Evolutionary conservation across 2,797 vertebrate genomes (phyloP).

Genomic region (Megaceryle alcyon): DNA sequence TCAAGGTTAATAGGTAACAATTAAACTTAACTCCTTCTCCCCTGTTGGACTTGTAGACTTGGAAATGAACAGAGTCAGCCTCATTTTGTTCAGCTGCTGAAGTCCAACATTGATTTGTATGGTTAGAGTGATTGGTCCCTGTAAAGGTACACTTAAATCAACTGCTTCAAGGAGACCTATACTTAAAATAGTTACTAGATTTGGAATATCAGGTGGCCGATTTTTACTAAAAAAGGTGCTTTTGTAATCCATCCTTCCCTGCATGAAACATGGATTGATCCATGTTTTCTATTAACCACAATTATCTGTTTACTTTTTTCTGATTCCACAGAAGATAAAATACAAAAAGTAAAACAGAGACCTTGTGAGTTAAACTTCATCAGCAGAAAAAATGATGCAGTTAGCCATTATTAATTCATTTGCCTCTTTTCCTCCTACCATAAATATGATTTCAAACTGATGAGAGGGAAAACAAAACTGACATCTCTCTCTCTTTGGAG

Average conservation of each 20-base stretch:
- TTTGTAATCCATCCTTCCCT: background rate
- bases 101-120: background rate
- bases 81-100: background rate
- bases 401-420: background rate
- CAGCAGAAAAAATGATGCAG: background rate
- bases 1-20: slow-evolving; percentile 23
- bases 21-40: background rate
- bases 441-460: background rate
- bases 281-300: background rate
- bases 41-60: background rate
- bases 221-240: background rate
- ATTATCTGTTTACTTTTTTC: background rate
- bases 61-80: background rate
- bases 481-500: background rate
- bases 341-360: background rate
- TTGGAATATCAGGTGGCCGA: background rate
- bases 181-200: background rate
- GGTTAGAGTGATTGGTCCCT: background rate
- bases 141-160: background rate
- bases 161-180: background rate
- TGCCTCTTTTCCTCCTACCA: background rate
- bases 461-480: background rate
- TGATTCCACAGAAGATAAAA: background rate
- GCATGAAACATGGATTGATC: background rate
- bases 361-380: background rate